phyloP scores from a whole-genome alignment of 2,113 vertebrate genomes.

The Eolophus roseicapilla region DNA sequence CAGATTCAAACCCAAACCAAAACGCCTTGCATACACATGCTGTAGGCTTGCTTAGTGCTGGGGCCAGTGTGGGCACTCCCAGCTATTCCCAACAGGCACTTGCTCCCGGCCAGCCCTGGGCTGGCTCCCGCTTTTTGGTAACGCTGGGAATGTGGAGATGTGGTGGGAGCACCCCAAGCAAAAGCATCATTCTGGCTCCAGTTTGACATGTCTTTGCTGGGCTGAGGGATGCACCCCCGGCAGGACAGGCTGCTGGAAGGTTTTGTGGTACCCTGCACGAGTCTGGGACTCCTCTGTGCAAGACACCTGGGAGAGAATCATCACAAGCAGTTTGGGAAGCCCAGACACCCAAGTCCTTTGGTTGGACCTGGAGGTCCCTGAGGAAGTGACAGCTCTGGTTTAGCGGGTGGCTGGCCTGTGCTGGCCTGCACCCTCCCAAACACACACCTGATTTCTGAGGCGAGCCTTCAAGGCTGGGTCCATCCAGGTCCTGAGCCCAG shows the following conservation, averaged over 20 bases:
- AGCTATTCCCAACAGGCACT: background rate
- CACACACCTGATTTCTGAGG: background rate
- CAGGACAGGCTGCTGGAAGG: background rate
- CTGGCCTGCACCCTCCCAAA: background rate
- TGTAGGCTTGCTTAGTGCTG: background rate
- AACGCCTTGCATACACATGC: background rate
- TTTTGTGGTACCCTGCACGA: background rate
- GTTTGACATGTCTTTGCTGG: background rate
- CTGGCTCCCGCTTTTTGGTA: background rate
- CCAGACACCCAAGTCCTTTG: background rate
- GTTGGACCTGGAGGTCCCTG: background rate
- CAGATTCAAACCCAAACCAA: background rate
- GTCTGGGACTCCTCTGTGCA: background rate
- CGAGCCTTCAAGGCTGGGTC: background rate
- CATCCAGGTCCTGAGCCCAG: background rate
- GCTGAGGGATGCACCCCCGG: background rate
- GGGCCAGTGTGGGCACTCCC: fast-evolving
- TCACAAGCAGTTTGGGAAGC: background rate
- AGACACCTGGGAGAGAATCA: background rate
- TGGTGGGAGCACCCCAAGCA: background rate
- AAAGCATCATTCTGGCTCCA: background rate
- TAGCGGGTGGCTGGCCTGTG: background rate
- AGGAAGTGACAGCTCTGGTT: background rate
- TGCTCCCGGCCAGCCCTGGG: background rate
- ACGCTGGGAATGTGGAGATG: fast-evolving